Base-by-base conservation (phyloP, 2,888 invertebrate species). In the Ptychoptera contaminata region DNA sequence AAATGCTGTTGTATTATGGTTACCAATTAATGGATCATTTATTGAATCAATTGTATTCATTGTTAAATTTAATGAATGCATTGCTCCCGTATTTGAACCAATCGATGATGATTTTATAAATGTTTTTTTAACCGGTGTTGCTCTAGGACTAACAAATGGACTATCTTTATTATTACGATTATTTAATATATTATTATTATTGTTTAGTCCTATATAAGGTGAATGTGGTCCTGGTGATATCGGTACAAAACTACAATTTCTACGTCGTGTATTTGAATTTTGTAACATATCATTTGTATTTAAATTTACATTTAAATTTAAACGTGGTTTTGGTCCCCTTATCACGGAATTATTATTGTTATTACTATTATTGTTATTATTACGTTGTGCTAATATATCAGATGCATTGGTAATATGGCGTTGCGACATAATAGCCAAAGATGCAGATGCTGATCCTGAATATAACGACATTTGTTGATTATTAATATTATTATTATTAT, bases 221-320 rank as follows among this genome's bases (percentile, higher is more conserved):
- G 79, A 79, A 54, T 75, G 76, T 37, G 79, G 76, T n/a, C 77
- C 78, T 8, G 84, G 84, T 32, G 86, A 85, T 57, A 90, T 90
- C 0, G 88, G 88, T 30, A 82, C 82, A 57, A 90, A 90, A 61
- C 81, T 85, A 59, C 84, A 88, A 57, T 82, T 81, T 58, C 82
- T 79, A 40, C 82, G 74, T 48, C 81, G 71, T 37, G 82, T 78
- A 49, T 82, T 84, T 9, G 82, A 83, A 66, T 82, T 82, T 50
- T 79, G 79, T 1, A 81, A 81, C 23, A 23, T 23, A 23, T 23
- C 43, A 81, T 77, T 37, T 23, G 23, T 23, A 23, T 23, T 23
- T 32, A 32, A 9, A 53, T 53, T 47, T 37, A 49, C 48, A 52
- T 58, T 62, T 37, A 63, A 47, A 53, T 60, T 63, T 31, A 62